Percentiles rank a stretch among this genome's conserved stretches.
Conservation (phyloP, 2,888 invertebrate species). For the Galerucella pusilla region DNA sequence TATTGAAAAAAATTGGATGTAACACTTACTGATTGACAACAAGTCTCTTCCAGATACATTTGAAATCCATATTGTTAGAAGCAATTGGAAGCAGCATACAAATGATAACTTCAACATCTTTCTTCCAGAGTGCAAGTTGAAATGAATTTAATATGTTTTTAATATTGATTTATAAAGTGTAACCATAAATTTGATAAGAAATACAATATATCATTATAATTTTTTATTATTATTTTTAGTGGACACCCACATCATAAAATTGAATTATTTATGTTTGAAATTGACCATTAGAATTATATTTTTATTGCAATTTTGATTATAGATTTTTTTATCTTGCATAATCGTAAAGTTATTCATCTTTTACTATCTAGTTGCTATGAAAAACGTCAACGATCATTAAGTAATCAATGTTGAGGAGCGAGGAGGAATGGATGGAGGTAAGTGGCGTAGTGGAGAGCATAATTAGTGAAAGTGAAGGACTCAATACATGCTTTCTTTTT, state of each 20-base stretch:
- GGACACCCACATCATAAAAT: background rate
- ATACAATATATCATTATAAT: conserved; percentile 7
- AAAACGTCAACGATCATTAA: no score
- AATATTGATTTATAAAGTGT: conserved; percentile 1
- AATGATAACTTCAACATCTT: conserved; percentile 1
- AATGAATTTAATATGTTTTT: background rate
- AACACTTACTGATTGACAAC: background rate
- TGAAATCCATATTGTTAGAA: conserved; percentile 1
- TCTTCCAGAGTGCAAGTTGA: background rate
- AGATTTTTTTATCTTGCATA: background rate
- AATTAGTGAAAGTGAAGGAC: no score
- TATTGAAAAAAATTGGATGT: no score
- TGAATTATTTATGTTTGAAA: background rate
- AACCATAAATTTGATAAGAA: conserved; percentile 8
- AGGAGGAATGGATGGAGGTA: no score
- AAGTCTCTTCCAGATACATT: background rate
- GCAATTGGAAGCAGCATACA: background rate
- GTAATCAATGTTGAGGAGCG: no score
- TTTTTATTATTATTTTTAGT: conserved; percentile 13
- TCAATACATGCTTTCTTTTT: no score
- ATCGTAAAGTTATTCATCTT: no score
- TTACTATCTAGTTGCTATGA: no score
- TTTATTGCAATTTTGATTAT: conserved; percentile 4
- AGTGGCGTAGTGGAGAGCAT: no score
- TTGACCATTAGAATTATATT: background rate